Evolutionary conservation across 2,888 invertebrate genomes (phyloP).

Genomic region (Euclidia mi): DNA sequence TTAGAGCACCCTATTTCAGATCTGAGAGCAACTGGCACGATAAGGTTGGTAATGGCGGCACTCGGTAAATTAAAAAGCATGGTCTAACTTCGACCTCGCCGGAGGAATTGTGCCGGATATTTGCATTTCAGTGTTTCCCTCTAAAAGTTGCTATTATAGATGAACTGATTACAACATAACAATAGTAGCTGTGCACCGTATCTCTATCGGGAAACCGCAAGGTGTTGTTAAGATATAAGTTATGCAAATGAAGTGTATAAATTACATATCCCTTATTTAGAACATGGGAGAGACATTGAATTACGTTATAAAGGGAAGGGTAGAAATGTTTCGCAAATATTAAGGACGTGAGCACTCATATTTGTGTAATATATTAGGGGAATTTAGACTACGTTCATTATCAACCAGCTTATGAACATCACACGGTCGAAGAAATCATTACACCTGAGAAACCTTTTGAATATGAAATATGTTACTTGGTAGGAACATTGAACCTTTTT

Average conservation of each 20-base stretch:
- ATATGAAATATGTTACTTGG: slow-evolving; percentile 43
- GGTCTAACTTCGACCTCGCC: slow-evolving; percentile 65
- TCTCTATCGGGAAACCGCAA: slow-evolving; percentile 30
- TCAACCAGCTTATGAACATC: not conserved
- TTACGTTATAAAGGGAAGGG: not conserved
- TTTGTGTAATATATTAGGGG: too few species aligned
- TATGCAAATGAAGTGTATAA: slow-evolving; percentile 40
- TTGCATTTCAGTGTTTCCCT: slow-evolving; percentile 67
- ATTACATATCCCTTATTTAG: slow-evolving; percentile 26
- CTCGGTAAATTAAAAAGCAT: slow-evolving; percentile 83
- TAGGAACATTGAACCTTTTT: slow-evolving; percentile 57
- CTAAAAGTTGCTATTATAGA: slow-evolving; percentile 59
- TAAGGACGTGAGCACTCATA: too few species aligned
- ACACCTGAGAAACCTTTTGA: slow-evolving; percentile 48
- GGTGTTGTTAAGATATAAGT: slow-evolving; percentile 40
- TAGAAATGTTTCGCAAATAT: too few species aligned
- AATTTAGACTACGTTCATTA: too few species aligned
- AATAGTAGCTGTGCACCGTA: slow-evolving; percentile 23
- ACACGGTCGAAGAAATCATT: slow-evolving; percentile 31
- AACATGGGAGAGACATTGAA: slow-evolving; percentile 12
- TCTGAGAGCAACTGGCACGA: slow-evolving; percentile 72
- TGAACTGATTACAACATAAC: slow-evolving; percentile 31
- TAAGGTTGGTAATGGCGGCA: slow-evolving; percentile 76
- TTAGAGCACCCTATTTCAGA: slow-evolving; percentile 75
- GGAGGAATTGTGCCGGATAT: slow-evolving; percentile 69